Conservation (phyloP, 2,797 vertebrate genomes). For the Pseudocheirus occidentalis region DNA sequence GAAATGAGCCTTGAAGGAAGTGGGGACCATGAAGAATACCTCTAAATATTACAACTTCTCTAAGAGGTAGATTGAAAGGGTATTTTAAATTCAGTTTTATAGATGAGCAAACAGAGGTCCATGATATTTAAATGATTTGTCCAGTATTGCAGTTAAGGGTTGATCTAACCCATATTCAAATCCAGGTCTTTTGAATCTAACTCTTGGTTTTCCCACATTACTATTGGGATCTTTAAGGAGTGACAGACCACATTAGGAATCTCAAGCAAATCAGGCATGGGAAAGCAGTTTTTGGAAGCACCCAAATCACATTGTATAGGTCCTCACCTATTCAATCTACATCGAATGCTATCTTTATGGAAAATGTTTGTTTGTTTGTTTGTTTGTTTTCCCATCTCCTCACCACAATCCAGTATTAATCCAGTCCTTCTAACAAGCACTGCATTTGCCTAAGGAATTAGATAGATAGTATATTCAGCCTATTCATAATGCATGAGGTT, state of each 20-base stretch:
- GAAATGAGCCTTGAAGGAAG: not conserved
- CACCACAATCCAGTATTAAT: not conserved
- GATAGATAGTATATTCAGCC: conserved; percentile 38
- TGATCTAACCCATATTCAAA: not conserved
- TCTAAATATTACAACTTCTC: not conserved
- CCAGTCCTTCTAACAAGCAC: conserved; percentile 3
- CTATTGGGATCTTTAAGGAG: not conserved
- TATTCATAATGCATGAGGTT: conserved; percentile 67
- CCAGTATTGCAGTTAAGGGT: not conserved
- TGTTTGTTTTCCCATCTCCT: not conserved
- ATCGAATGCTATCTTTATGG: not conserved
- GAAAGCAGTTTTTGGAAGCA: not conserved
- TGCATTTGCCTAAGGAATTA: conserved; percentile 43
- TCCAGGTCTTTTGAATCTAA: not conserved
- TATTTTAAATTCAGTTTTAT: not conserved
- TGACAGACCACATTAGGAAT: not conserved
- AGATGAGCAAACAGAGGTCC: not conserved
- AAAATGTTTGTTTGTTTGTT: no score
- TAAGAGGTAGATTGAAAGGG: not conserved
- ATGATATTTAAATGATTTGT: not conserved
- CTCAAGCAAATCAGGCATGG: not conserved
- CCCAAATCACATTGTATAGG: not conserved
- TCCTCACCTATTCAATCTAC: not conserved
- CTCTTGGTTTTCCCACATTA: not conserved
- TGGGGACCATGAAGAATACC: not conserved